Evolutionary conservation across 2,888 invertebrate species (phyloP).

Genomic region (Syrphus vitripennis): DNA sequence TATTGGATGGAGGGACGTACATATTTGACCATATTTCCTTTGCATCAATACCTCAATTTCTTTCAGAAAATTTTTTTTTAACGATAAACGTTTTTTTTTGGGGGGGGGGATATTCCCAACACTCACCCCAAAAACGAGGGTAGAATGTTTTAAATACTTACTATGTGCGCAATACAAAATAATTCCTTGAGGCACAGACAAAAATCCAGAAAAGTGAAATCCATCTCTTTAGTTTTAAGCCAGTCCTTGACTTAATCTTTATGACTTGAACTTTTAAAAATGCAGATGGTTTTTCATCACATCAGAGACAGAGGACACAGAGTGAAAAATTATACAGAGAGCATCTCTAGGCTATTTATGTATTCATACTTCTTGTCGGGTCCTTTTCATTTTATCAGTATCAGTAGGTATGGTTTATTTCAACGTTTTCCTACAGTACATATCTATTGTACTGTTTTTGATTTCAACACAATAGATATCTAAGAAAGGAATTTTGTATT

Average conservation of each 20-base stretch:
- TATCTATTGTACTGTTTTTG: too few relatives aligned
- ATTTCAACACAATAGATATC: background rate
- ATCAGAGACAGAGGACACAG: too few relatives aligned
- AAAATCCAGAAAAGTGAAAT: background rate
- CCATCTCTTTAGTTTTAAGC: background rate
- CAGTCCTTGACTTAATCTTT: background rate
- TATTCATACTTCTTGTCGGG: background rate
- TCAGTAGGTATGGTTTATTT: background rate
- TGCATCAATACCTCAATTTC: too few relatives aligned
- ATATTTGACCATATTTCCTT: too few relatives aligned
- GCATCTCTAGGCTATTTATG: background rate
- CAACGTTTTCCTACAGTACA: too few relatives aligned
- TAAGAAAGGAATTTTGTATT: background rate
- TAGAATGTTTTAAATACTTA: background rate
- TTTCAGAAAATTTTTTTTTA: too few relatives aligned
- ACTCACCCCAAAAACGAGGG: background rate
- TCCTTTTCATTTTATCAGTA: background rate
- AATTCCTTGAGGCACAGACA: background rate
- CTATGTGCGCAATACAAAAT: background rate
- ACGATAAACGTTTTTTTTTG: too few relatives aligned
- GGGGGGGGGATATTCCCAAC: background rate
- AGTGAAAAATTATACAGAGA: background rate
- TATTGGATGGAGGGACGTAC: too few relatives aligned
- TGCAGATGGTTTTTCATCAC: background rate
- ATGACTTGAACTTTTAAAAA: background rate